Evolutionary conservation across 2,888 invertebrate genomes (phyloP), one percentile per base, ranked within the genome.

Genomic region (Tipula unca): DNA sequence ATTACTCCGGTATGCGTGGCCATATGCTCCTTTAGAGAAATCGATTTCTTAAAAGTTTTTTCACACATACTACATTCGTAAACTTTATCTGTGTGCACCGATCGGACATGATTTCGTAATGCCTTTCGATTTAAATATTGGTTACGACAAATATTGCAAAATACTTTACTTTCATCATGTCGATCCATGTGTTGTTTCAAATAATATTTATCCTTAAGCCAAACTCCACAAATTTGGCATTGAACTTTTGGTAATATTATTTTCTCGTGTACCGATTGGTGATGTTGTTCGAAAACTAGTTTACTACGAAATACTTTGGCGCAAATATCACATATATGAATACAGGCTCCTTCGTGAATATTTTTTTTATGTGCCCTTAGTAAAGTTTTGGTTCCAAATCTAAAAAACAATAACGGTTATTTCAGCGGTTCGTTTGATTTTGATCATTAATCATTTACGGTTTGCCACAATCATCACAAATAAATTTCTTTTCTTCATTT

Each of bases 1-100:
- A 89, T 89, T 86, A 90, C 90, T 10, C 90, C 90, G 0, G 91
- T 91, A 42, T 91, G 91, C n/a, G 89, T 89, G 14, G 91, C 89
- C 89, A 91, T 90, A 87, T 91, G 91, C 87, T 91, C 91, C 89
- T 83, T 83, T 32, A 83, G 8, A n/a, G 32, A 32, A n/a, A 32
- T 32, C 4, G 17, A 5, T 54, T 48, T 90, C 83, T 90, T 90
- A 85, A 91, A 91, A 6, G 89, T 89, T 87, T 91, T 91, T 0
- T 88, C 87, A 86, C 91, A 91, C 39, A 90, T 88, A 36, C 89
- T 89, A 86, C 91, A 91, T 48, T 89, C 89, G 85, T 89, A 89
- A 6, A 88, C 89, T 0, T 89, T 88, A 48, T 89, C 88, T 1
- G 89, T 88, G 86, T 91, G 91, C 0, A 91, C 90, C 85, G 90